Evolutionary conservation across 1,140 invertebrate species (phyloP).

Genomic region (Hetaerina americana): DNA sequence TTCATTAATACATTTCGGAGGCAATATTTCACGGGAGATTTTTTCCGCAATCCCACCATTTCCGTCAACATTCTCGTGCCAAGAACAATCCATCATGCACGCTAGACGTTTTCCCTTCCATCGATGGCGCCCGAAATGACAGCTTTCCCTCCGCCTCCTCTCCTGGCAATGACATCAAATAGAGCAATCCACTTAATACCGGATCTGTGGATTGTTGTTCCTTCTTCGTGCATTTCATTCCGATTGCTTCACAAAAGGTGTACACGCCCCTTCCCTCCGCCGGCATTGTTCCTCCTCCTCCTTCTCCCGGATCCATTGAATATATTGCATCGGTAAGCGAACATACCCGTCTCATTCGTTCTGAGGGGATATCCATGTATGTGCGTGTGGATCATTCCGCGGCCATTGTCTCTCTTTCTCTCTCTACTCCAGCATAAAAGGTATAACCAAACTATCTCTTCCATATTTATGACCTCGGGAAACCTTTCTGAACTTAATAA

Average conservation of each 20-base stretch:
- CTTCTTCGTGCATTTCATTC: neutral
- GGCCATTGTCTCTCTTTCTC: neutral
- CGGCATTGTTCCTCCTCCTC: neutral
- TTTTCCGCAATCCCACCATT: too few relatives aligned
- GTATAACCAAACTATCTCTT: neutral
- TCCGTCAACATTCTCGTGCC: too few relatives aligned
- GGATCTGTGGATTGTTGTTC: neutral
- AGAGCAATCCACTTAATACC: neutral
- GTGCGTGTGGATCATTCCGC: too few relatives aligned
- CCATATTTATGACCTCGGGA: neutral
- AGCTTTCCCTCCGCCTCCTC: neutral
- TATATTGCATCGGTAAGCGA: neutral
- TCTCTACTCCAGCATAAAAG: neutral
- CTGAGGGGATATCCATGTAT: neutral
- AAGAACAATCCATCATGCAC: neutral
- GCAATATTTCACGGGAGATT: too few relatives aligned
- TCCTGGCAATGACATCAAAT: too few relatives aligned
- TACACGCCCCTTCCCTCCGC: too few relatives aligned
- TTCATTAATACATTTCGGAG: too few relatives aligned
- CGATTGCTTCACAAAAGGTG: neutral
- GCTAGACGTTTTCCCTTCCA: neutral
- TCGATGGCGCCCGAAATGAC: neutral
- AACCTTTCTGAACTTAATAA: neutral
- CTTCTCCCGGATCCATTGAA: neutral
- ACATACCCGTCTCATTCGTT: neutral